phyloP scores from a whole-genome alignment of 2,888 invertebrate genomes.

The Polymixis flavicincta region DNA sequence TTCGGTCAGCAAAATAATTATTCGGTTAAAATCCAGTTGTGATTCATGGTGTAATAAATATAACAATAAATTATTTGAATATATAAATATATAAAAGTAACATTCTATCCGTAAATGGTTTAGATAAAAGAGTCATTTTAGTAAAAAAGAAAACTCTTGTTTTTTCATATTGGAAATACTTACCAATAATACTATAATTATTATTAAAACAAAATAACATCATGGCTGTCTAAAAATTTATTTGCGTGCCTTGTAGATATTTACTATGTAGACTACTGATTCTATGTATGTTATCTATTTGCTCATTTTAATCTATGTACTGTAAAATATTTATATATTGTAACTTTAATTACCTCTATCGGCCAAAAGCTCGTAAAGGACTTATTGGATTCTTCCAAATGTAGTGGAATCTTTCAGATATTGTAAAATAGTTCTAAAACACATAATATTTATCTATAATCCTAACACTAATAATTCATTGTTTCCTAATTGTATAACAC shows the following conservation, averaged over 20 bases:
- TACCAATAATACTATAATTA: constrained; percentile 15
- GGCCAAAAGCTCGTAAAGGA: constrained; percentile 57
- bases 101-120: constrained; percentile 38
- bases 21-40: constrained; percentile 25
- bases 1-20: constrained; percentile 18
- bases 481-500: constrained; percentile 50
- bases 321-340: constrained; percentile 21
- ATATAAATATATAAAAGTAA: background rate
- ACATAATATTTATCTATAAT: constrained; percentile 57
- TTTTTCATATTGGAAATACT: constrained; percentile 21
- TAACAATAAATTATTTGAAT: constrained; percentile 22
- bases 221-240: constrained; percentile 65
- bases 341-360: constrained; percentile 26
- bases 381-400: constrained; percentile 66
- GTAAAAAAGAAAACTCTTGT: constrained; percentile 5
- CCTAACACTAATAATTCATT: constrained; percentile 43
- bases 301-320: constrained; percentile 40
- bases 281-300: constrained; percentile 48
- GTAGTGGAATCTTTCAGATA: constrained; percentile 74
- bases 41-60: constrained; percentile 37
- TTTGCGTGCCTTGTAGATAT: constrained; percentile 79
- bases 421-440: constrained; percentile 58
- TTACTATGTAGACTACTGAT: constrained; percentile 51
- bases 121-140: constrained; percentile 16
- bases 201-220: constrained; percentile 16